Conservation (phyloP, 2,113 vertebrate genomes). For the Illadopsis cleaveri region DNA sequence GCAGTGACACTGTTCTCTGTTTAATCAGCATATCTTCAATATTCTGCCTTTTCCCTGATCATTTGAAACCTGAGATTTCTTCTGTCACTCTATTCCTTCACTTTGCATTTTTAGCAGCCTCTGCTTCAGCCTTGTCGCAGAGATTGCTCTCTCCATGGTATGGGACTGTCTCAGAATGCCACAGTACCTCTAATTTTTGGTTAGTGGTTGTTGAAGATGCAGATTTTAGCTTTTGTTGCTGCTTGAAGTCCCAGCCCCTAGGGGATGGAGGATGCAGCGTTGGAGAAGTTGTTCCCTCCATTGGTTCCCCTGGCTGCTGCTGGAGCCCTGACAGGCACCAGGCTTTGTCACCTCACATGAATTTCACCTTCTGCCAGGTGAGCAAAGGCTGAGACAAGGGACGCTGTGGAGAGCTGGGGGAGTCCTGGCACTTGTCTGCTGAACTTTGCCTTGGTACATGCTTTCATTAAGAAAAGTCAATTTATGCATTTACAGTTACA, state of each 20-base stretch:
- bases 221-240: not conserved
- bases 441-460: not conserved
- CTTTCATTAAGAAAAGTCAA: not conserved
- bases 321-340: not conserved
- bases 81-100: not conserved
- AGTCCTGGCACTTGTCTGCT: not conserved
- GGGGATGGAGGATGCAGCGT: not conserved
- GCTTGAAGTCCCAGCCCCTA: not conserved
- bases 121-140: not conserved
- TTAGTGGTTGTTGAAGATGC: not conserved
- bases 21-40: not conserved
- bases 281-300: not conserved
- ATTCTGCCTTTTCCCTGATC: not conserved
- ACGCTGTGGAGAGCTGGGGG: not conserved
- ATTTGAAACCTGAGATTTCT: not conserved
- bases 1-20: not conserved
- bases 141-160: fast-evolving
- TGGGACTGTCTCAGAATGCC: not conserved
- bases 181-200: not conserved
- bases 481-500: not conserved
- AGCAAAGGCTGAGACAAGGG: not conserved
- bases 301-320: not conserved
- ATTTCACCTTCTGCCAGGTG: not conserved
- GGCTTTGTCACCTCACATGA: not conserved
- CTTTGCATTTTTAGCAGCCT: not conserved